phyloP scores from a whole-genome alignment of 2,113 vertebrate species.

The Cairina moschata region DNA sequence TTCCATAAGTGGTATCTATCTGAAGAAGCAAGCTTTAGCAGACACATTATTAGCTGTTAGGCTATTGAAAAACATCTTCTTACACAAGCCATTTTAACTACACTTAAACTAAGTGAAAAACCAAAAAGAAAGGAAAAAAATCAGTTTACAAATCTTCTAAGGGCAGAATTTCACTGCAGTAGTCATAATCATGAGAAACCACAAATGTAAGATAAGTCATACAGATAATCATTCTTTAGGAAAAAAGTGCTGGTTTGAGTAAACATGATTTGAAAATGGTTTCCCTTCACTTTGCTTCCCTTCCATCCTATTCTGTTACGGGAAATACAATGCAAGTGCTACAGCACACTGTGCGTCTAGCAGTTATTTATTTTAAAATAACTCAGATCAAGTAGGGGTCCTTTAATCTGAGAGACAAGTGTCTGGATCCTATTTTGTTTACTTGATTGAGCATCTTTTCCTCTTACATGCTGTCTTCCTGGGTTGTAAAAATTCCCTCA shows the following conservation, averaged over 20 bases:
- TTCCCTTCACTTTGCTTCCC: slow-evolving; percentile 3
- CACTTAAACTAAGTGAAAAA: slow-evolving; percentile 14
- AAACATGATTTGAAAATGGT: slow-evolving; percentile 33
- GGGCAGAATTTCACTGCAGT: background rate
- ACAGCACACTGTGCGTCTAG: background rate
- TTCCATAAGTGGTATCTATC: background rate
- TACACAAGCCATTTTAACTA: background rate
- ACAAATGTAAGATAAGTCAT: slow-evolving; percentile 36
- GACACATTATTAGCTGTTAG: slow-evolving; percentile 11
- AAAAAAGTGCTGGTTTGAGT: background rate
- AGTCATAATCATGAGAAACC: background rate
- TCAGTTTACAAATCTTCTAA: slow-evolving; percentile 40
- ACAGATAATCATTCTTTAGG: slow-evolving; percentile 3
- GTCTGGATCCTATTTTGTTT: slow-evolving; percentile 63
- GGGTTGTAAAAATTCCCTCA: slow-evolving; percentile 28
- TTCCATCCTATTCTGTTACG: background rate
- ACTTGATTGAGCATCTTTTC: background rate
- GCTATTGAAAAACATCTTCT: slow-evolving; percentile 6
- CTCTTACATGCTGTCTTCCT: slow-evolving; percentile 21
- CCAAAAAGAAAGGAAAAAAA: background rate
- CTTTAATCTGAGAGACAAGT: slow-evolving; percentile 36
- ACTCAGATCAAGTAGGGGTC: background rate
- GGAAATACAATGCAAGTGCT: background rate
- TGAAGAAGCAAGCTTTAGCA: background rate
- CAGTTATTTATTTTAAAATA: slow-evolving; percentile 41